Evolutionary conservation across 2,888 invertebrate species (phyloP).

Genomic region (Caprella mutica): DNA sequence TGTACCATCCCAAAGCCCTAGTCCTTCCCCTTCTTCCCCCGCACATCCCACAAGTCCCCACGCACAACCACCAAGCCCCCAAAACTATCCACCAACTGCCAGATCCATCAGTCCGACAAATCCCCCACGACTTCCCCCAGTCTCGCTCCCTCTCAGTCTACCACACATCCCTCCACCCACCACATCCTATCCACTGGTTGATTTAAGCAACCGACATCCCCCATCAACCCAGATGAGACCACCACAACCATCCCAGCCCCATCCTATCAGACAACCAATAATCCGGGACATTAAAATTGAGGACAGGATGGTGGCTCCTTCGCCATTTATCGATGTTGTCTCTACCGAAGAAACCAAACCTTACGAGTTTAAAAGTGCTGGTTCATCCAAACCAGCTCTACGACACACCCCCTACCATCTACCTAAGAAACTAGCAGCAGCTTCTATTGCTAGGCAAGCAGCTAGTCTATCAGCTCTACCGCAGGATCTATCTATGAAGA

Average conservation of each 20-base stretch:
- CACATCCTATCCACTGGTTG: not conserved
- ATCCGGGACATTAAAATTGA: not conserved
- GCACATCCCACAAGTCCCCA: not conserved
- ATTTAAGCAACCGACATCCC: constrained; percentile 3
- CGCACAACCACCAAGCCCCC: not conserved
- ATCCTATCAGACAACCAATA: not conserved
- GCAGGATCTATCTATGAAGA: constrained; percentile 8
- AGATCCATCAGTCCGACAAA: not conserved
- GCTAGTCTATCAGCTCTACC: not conserved
- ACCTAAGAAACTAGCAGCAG: too few species aligned
- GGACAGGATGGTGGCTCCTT: constrained; percentile 2
- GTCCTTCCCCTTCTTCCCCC: not conserved
- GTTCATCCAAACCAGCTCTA: too few species aligned
- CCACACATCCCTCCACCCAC: not conserved
- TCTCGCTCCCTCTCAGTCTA: not conserved
- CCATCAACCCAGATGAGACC: not conserved
- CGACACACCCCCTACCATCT: too few species aligned
- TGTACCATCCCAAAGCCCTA: constrained; percentile 8
- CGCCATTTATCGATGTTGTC: constrained; percentile 6
- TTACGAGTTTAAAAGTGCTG: too few species aligned
- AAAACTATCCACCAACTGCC: not conserved
- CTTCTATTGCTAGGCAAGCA: too few species aligned
- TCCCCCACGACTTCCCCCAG: not conserved
- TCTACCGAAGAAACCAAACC: constrained; percentile 4
- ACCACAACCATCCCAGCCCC: not conserved